Evolutionary conservation across 2,113 vertebrate species (phyloP).

Genomic region (Cettia cetti): DNA sequence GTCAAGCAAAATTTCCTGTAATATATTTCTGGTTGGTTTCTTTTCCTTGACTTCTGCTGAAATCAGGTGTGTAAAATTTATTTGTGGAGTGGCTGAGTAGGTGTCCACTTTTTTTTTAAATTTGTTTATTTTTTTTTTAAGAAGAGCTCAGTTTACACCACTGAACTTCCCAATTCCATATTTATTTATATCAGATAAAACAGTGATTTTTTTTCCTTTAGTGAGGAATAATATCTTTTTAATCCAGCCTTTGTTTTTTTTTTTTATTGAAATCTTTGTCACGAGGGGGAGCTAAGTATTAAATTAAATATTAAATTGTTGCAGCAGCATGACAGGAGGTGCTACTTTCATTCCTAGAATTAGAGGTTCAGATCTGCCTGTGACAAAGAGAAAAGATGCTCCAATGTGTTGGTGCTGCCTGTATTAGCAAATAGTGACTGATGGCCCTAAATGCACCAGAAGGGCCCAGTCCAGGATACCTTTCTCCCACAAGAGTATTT

Average conservation of each 20-base stretch:
- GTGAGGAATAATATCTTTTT: neutral
- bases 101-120: neutral
- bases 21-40: neutral
- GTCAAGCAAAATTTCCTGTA: neutral
- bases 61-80: neutral
- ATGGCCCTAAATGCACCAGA: no score
- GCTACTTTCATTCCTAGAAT: rapidly evolving
- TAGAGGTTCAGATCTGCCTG: neutral
- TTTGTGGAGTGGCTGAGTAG: neutral
- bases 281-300: neutral
- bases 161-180: neutral
- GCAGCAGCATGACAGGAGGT: rapidly evolving
- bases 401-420: neutral
- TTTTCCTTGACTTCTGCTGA: neutral
- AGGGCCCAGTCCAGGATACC: neutral
- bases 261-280: neutral
- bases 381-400: neutral
- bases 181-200: neutral
- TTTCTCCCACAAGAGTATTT: neutral
- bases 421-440: neutral
- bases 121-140: neutral
- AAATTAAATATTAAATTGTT: neutral
- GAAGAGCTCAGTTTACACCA: neutral
- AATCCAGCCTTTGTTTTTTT: neutral
- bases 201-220: neutral